phyloP scores from a whole-genome alignment of 2,888 invertebrate species.

The Epinotia demarniana region DNA sequence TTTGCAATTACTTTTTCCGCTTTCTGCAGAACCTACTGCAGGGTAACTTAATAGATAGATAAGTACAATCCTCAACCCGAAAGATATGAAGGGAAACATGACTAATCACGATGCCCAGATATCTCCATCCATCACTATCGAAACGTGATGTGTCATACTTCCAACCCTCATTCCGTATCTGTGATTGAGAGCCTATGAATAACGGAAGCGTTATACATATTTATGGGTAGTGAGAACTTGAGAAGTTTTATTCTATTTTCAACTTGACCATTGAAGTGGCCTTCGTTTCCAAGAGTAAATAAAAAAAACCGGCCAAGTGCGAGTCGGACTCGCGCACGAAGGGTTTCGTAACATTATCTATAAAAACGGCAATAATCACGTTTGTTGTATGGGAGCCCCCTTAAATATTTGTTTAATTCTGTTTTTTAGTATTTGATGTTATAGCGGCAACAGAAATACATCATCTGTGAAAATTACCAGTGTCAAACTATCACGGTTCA shows the following conservation, averaged over 20 bases:
- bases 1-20: background rate
- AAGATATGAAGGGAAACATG: constrained; percentile 45
- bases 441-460: too few species aligned
- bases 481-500: too few species aligned
- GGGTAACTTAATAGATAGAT: constrained; percentile 26
- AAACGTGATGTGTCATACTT: constrained; percentile 48
- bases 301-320: background rate
- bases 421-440: too few species aligned
- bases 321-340: too few species aligned
- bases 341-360: too few species aligned
- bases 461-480: too few species aligned
- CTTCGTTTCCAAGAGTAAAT: background rate
- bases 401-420: too few species aligned
- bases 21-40: background rate
- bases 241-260: constrained; percentile 27
- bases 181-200: constrained; percentile 47
- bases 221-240: constrained; percentile 23
- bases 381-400: too few species aligned
- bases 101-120: constrained; percentile 47
- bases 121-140: constrained; percentile 46
- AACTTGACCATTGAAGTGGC: background rate
- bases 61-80: constrained; percentile 32
- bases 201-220: constrained; percentile 35
- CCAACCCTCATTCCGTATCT: constrained; percentile 45
- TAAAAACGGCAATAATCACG: too few species aligned